Evolutionary conservation across 2,113 vertebrate species (phyloP), one percentile per base, ranked within the genome.

Genomic region (Oreochromis niloticus): DNA sequence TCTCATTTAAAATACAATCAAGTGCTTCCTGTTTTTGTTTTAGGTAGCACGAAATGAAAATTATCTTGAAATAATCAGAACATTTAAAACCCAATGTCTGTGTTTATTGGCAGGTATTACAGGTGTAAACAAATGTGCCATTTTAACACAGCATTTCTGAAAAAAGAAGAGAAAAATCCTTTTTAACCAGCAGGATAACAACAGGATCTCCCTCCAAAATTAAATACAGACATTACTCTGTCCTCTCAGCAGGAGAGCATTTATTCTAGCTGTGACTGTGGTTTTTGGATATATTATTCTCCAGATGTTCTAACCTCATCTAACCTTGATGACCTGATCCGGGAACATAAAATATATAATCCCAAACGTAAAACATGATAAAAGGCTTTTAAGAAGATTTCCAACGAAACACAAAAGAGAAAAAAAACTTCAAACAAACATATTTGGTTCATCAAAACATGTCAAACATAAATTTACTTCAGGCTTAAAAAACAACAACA

Each of bases 251-350:
- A 48, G 73, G 52, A 88, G 59, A 80, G 55, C 80, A 85, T 89
- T 50, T 7, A 9, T 24, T 87, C 81, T 88, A 92, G 87, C 80
- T 90, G 85, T 84, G 43, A 34, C 54, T 34, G 59, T 82, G 87
- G 75, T 80, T 82, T 80, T 82, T 16, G 22, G 87, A 75, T 55
- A 50, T 85, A 56, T 84, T 82, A 7, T 68, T 88, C 75, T 84
- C 87, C 46, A 46, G 78, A 75, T 87, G 43, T 41, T 43, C 19
- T 14, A 66, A 71, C 13, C 73, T 80, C 17, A 79, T 43, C 50
- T 56, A 54, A 12, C 36, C 14, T 36, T 39, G 39, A 83, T 16
- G 8, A 56, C 4, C 39, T 78, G 19, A 82, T 22, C 14, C 3
- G 14, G 9, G 22, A 84, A 54, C 22, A 81, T 3, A 14, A 39